Conservation (phyloP, 1,140 invertebrate species). For the Pectinophora gossypiella region DNA sequence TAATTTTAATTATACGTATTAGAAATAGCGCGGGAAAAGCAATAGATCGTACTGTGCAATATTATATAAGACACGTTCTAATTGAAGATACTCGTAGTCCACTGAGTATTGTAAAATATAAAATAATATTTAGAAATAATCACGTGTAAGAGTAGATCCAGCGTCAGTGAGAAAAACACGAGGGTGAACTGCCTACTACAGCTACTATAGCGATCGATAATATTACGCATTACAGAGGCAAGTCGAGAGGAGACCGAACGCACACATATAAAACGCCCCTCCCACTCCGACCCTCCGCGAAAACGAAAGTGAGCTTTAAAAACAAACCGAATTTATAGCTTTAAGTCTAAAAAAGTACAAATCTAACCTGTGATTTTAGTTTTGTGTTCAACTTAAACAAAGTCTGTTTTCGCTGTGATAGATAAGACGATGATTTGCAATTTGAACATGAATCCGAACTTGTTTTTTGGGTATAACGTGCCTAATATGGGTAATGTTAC, state of each 20-base stretch:
- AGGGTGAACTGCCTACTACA: slow-evolving; percentile 27
- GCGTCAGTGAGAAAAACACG: slow-evolving; percentile 30
- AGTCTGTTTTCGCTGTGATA: slow-evolving; percentile 43
- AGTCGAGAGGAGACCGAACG: slow-evolving; percentile 34
- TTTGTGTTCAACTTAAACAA: slow-evolving; percentile 25
- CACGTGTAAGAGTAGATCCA: slow-evolving; percentile 27
- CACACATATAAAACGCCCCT: slow-evolving; percentile 42
- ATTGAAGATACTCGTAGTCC: too few species aligned
- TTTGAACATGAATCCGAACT: slow-evolving; percentile 41
- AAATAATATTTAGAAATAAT: slow-evolving; percentile 31
- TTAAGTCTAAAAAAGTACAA: slow-evolving; percentile 62
- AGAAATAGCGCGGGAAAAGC: too few species aligned
- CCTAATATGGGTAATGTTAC: slow-evolving; percentile 11
- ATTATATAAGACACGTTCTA: too few species aligned
- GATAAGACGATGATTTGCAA: slow-evolving; percentile 56
- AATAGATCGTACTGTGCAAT: too few species aligned
- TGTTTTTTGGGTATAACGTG: slow-evolving; percentile 48
- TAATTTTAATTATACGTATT: too few species aligned
- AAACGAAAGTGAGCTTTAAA: slow-evolving; percentile 66
- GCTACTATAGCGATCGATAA: slow-evolving; percentile 70
- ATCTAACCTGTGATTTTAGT: slow-evolving; percentile 50
- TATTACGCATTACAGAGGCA: slow-evolving; percentile 66
- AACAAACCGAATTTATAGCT: slow-evolving; percentile 68
- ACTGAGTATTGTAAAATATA: slow-evolving; percentile 14
- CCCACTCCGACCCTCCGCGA: slow-evolving; percentile 36